These are phyloP conservation scores for Vicugna pacos DNA, from an alignment of 2,113 vertebrate genomes.

Conservation along the genomic window DNA sequence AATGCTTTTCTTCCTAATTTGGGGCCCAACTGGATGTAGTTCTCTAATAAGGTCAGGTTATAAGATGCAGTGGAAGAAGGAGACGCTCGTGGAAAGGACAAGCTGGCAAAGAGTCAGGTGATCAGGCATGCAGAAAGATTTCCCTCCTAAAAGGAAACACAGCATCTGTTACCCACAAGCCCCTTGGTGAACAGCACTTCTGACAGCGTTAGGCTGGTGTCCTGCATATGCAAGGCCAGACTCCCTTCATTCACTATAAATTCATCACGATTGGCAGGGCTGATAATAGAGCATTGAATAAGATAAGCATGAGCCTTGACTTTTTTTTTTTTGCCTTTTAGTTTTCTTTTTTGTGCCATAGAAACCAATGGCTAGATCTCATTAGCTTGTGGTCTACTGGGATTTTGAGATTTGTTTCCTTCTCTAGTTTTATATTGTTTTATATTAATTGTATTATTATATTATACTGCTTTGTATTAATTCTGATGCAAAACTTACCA, in stretches of 20 bases:
- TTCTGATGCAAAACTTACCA: too few relatives aligned
- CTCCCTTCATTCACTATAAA: neutral
- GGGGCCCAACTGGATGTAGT: neutral
- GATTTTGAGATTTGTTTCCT: neutral
- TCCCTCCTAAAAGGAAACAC: neutral
- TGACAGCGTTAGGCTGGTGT: neutral
- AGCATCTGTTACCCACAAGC: neutral
- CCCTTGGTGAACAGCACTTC: neutral
- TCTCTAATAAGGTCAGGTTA: neutral
- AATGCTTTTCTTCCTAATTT: conserved; percentile 26
- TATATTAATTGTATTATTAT: too few relatives aligned
- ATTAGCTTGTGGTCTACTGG: neutral
- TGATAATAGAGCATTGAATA: neutral
- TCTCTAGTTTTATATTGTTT: neutral
- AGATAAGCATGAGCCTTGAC: neutral
- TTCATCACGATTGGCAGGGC: neutral
- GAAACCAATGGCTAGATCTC: neutral
- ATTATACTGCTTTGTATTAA: too few relatives aligned
- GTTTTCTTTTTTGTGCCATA: neutral
- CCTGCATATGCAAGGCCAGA: neutral
- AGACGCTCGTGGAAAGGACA: neutral
- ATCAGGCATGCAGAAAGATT: neutral
- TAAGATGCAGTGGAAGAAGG: neutral
- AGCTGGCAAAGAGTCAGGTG: neutral
- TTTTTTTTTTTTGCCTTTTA: neutral